phyloP scores from a whole-genome alignment of 2,113 vertebrate genomes.

The Grallaria varia region DNA sequence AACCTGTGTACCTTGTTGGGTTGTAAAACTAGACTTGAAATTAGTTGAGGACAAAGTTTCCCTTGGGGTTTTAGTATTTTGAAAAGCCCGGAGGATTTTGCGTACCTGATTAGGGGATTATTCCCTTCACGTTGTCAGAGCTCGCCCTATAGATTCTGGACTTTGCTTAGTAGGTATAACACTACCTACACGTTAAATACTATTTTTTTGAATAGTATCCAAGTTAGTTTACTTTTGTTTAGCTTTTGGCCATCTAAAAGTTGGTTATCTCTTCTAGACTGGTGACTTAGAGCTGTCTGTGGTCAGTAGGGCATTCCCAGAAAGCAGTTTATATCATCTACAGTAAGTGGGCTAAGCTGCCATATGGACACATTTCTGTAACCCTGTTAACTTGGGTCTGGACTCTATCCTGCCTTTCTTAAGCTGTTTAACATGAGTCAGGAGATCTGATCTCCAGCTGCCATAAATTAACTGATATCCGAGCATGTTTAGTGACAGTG shows the following conservation, averaged over 20 bases:
- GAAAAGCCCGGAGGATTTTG: not conserved
- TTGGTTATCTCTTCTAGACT: not conserved
- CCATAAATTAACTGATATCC: not conserved
- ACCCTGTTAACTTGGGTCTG: not conserved
- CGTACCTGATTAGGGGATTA: not conserved
- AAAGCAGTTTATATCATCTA: not conserved
- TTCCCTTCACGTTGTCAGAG: not conserved
- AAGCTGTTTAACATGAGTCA: not conserved
- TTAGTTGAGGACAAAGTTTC: not conserved
- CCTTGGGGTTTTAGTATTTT: not conserved
- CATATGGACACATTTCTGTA: not conserved
- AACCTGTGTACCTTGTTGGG: not conserved
- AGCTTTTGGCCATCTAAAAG: not conserved
- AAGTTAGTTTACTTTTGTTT: not conserved
- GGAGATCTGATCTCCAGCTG: not conserved
- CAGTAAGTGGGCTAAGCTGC: not conserved
- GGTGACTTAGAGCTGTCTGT: not conserved
- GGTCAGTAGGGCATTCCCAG: not conserved
- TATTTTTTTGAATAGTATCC: not conserved
- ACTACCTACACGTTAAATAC: not conserved
- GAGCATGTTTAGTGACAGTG: not conserved
- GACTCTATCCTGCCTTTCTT: not conserved
- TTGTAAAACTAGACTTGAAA: constrained; percentile 20
- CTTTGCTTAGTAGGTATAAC: not conserved
- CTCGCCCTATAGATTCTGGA: not conserved